Conservation (phyloP, 1,140 invertebrate genomes). For the Diabrotica virgifera region DNA sequence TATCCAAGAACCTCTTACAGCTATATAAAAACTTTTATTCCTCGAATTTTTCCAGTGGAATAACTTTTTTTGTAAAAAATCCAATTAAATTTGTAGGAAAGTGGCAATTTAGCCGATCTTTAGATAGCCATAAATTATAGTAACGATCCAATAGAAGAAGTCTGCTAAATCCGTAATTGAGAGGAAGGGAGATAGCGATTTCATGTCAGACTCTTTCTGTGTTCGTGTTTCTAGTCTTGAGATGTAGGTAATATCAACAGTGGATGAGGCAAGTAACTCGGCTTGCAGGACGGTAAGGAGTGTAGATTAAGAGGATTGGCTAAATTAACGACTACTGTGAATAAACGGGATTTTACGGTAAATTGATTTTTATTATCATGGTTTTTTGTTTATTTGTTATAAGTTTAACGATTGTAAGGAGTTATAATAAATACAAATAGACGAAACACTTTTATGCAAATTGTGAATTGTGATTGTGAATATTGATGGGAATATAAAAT, state of each 20-base stretch:
- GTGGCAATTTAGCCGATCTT: not conserved
- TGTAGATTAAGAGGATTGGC: not conserved
- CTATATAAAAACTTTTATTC: not conserved
- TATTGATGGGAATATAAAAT: too few species aligned
- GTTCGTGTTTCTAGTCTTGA: not conserved
- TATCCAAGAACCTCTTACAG: not conserved
- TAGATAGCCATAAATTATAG: not conserved
- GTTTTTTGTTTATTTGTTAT: too few species aligned
- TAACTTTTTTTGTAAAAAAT: not conserved
- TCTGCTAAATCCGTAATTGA: not conserved
- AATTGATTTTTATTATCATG: too few species aligned
- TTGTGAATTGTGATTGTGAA: too few species aligned
- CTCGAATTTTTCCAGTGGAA: not conserved
- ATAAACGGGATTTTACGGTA: too few species aligned
- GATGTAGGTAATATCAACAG: not conserved
- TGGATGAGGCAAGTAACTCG: slow-evolving; percentile 1
- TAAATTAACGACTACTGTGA: not conserved
- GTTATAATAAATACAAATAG: too few species aligned
- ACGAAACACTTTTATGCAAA: too few species aligned
- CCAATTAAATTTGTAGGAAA: not conserved
- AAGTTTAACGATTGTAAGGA: too few species aligned
- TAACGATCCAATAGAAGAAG: not conserved
- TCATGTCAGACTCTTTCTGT: not conserved
- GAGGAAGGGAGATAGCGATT: not conserved
- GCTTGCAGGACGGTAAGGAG: not conserved